Base-by-base conservation (phyloP, 2,797 vertebrate genomes). In the Acanthornis magna region DNA sequence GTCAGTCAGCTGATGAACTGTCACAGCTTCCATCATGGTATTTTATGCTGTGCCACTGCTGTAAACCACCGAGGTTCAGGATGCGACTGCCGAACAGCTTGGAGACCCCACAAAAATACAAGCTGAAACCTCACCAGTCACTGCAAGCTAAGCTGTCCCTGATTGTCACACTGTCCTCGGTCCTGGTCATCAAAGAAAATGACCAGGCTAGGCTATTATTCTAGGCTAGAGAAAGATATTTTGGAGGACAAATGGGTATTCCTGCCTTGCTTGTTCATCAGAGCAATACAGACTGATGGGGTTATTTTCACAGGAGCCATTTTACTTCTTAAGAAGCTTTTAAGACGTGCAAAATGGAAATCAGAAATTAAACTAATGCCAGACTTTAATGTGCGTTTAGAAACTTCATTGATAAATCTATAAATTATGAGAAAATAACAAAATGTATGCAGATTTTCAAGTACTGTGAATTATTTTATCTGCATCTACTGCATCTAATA, bases 1-100 rank as follows among this genome's bases (percentile, higher is more conserved):
- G 94, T 93, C 96, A 95, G 68, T 83, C 72, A 94, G 80, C 65
- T 77, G 82, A 71, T 77, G 85, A 89, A 32, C 65, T 91, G 95
- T 92, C 89, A 89, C 61, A n/a, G 75, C 58, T 71, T 71, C 82
- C 81, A 74, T 71, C 61, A 26, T 6, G 11, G 50, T 53, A 58
- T 91, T 91, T 91, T 79, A 19, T 11, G 4, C 85, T 53, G 55
- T 89, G 27, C 51, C 66, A 27, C 40, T 57, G 22, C 77, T 76
- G 71, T 55, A 79, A 92, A 57, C 40, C 68, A 42, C 40, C 36
- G 78, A 50, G 45, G 29, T 83, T 92, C 61, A 48, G 81, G 38
- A 43, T 67, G 61, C 50, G 48, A 11, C 29, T 63, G 53, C 42
- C 83, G 54, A 87, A 21, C n/a, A 26, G 34, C 14, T 16, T 3